Evolutionary conservation across 1,140 invertebrate species (phyloP).

Genomic region (Chironomus striatipennis): DNA sequence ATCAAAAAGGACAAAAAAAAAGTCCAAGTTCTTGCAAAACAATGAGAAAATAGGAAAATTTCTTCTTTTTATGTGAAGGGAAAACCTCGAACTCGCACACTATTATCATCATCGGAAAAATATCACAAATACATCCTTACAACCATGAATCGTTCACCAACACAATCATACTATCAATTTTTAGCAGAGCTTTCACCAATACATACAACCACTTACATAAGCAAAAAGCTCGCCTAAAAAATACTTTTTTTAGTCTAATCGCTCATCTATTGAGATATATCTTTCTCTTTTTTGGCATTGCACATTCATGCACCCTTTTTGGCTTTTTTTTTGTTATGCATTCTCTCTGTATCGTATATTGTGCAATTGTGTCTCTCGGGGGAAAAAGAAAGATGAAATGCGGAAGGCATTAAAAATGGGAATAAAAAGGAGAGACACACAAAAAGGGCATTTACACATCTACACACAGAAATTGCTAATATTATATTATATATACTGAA

Average conservation of each 20-base stretch:
- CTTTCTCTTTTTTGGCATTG: no score
- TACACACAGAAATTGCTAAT: no score
- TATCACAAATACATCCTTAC: background rate
- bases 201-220: background rate
- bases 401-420: no score
- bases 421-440: no score
- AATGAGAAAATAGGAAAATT: background rate
- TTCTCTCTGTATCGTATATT: no score
- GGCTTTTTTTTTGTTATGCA: no score
- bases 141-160: background rate
- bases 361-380: no score
- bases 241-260: background rate
- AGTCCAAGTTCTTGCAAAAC: slow-evolving; percentile 5
- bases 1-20: slow-evolving; percentile 24
- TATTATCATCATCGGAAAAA: background rate
- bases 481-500: no score
- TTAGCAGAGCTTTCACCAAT: slow-evolving; percentile 5
- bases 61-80: slow-evolving; percentile 8
- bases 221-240: no score
- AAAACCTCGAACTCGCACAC: background rate
- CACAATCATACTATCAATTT: background rate
- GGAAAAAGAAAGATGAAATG: no score
- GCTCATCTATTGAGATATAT: background rate
- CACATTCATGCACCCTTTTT: no score
- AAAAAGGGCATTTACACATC: no score